These are phyloP conservation scores for Labeo rohita DNA, from an alignment of 2,113 vertebrate genomes.

Conservation along the genomic window DNA sequence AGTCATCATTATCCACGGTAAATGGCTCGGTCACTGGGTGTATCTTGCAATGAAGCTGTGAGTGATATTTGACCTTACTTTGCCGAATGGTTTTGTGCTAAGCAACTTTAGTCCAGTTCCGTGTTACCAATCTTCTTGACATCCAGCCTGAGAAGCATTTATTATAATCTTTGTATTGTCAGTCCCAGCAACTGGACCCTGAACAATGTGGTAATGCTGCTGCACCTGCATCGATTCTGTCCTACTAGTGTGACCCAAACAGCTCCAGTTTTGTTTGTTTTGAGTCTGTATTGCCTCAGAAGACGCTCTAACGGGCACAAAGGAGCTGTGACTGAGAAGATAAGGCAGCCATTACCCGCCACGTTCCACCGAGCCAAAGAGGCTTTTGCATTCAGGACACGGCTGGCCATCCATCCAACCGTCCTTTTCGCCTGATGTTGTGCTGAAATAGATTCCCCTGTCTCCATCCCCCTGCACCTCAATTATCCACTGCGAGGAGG, in stretches of 20 bases:
- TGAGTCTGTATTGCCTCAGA: slow-evolving; percentile 26
- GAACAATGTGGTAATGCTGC: neutral
- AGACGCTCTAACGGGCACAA: neutral
- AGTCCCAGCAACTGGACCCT: neutral
- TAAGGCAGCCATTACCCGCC: slow-evolving; percentile 40
- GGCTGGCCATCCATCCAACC: slow-evolving; percentile 26
- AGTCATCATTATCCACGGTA: slow-evolving; percentile 47
- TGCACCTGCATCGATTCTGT: slow-evolving; percentile 1
- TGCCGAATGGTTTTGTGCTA: neutral
- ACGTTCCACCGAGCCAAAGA: slow-evolving; percentile 21
- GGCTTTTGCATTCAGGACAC: slow-evolving; percentile 46
- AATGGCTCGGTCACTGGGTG: neutral
- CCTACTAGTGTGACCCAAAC: slow-evolving; percentile 6
- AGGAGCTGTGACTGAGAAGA: slow-evolving; percentile 44
- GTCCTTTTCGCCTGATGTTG: slow-evolving; percentile 27
- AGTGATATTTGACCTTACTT: slow-evolving; percentile 11
- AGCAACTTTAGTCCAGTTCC: neutral
- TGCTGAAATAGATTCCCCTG: slow-evolving; percentile 49
- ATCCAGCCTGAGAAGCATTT: neutral
- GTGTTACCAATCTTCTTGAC: slow-evolving; percentile 22
- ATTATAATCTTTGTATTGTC: neutral
- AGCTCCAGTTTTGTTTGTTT: neutral
- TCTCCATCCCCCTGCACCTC: slow-evolving; percentile 43
- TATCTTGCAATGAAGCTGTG: slow-evolving; percentile 7
- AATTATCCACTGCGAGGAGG: slow-evolving; percentile 36